Evolutionary conservation across 2,113 vertebrate species (phyloP).

Genomic region (Zapornia atra): DNA sequence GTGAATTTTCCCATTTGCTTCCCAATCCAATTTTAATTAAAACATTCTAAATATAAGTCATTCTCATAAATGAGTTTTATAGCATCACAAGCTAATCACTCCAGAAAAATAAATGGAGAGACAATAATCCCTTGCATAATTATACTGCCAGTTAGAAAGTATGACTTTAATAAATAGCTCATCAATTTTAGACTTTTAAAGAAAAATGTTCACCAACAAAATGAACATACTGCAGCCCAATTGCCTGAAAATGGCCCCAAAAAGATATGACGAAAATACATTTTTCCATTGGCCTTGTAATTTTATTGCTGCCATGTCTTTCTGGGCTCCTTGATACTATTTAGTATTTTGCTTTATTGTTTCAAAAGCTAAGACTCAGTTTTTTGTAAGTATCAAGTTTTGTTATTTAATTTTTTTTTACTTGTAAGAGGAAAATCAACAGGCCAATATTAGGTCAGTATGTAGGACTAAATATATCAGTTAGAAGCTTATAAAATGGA

Average conservation of each 20-base stretch:
- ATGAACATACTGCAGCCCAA: slow-evolving; percentile 42
- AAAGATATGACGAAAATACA: neutral
- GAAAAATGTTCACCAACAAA: neutral
- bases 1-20: slow-evolving; percentile 48
- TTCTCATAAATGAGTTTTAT: slow-evolving; percentile 52
- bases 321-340: neutral
- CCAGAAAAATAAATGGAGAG: slow-evolving; percentile 53
- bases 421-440: neutral
- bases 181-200: slow-evolving; percentile 26
- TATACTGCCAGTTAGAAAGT: slow-evolving; percentile 29
- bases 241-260: slow-evolving; percentile 42
- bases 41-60: slow-evolving; percentile 58
- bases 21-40: slow-evolving; percentile 52
- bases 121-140: slow-evolving; percentile 63
- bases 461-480: neutral
- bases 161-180: slow-evolving; percentile 54
- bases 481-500: neutral
- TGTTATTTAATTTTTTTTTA: neutral
- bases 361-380: neutral
- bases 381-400: neutral
- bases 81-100: slow-evolving; percentile 51
- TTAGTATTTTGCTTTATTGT: neutral
- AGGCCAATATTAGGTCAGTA: neutral
- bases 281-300: neutral
- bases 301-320: neutral